Evolutionary conservation across 2,797 vertebrate species (phyloP), one percentile per base, ranked within the genome.

Genomic region (Coendou prehensilis): DNA sequence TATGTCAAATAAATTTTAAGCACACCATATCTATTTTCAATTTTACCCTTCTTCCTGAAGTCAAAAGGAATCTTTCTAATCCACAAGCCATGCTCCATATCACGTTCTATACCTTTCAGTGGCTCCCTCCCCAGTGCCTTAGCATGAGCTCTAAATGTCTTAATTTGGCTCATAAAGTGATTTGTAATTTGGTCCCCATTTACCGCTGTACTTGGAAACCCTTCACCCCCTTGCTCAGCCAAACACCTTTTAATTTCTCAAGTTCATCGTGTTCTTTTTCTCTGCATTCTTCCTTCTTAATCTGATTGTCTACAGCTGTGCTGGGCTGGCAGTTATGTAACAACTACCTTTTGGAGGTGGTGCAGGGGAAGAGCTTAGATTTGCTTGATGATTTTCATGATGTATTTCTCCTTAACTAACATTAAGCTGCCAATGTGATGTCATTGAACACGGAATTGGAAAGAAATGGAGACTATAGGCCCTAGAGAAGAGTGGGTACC

Each of bases 1-100:
- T 73, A 71, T 89, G 69, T 89, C 37, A 81, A 33, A 56, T 79
- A 79, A 47, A 79, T 30, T 50, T 83, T 93, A 73, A 84, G 17
- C 10, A 73, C 8, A 63, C 23, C 11, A 0, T 50, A 67, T 76
- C n/a, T 79, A 52, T 75, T 94, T 80, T 78, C 33, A 79, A 11
- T 61, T 79, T 94, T 57, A 22, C 18, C n/a, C 4, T 73, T 30
- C 4, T 45, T n/a, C 69, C 28, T 14, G 10, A 78, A 54, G 61
- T 7, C 63, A 76, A 71, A 75, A 6, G 2, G 4, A 69, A 18
- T 59, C 28, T 81, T 76, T 85, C 23, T 73, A 78, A 87, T 30
- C 22, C 41, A 20, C 13, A 92, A 86, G 75, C 20, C 37, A 30
- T 10, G 47, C 26, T 50, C 75, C 14, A 30, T 30, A 28, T 50